phyloP scores from a whole-genome alignment of 2,113 vertebrate species.

The Pomatostomus ruficeps region DNA sequence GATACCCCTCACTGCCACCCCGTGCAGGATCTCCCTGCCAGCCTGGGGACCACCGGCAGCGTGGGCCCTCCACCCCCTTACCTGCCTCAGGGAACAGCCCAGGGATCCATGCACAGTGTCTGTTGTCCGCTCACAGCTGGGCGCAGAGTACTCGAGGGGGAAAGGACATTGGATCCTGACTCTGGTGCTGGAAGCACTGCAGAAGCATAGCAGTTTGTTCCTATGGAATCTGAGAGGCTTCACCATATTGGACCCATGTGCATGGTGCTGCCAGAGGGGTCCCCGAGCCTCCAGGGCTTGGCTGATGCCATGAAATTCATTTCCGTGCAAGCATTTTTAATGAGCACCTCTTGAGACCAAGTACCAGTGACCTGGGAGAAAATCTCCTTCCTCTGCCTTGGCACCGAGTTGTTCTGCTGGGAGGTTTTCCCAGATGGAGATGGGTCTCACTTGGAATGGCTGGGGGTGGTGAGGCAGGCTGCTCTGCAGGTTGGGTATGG shows the following conservation, averaged over 20 bases:
- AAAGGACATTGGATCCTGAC: neutral
- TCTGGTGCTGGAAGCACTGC: neutral
- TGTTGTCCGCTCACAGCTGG: fast-evolving
- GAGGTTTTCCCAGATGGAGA: neutral
- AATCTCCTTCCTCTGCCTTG: neutral
- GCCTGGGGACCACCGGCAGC: neutral
- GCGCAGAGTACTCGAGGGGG: neutral
- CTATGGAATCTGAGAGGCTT: neutral
- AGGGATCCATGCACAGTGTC: fast-evolving
- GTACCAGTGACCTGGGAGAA: neutral
- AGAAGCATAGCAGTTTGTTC: neutral
- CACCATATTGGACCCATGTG: fast-evolving
- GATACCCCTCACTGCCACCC: neutral
- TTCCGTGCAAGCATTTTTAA: neutral
- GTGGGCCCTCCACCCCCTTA: neutral
- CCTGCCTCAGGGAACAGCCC: neutral
- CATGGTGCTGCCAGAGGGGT: neutral
- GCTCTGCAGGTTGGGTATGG: neutral
- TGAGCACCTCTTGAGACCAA: fast-evolving
- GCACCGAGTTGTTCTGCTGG: neutral
- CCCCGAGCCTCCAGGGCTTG: neutral
- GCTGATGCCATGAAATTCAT: neutral
- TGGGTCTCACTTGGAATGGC: neutral
- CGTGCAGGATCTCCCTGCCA: neutral
- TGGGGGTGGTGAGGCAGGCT: neutral